These are phyloP conservation scores for Champsocephalus gunnari DNA, from an alignment of 2,797 vertebrate genomes.

Conservation along the genomic window DNA sequence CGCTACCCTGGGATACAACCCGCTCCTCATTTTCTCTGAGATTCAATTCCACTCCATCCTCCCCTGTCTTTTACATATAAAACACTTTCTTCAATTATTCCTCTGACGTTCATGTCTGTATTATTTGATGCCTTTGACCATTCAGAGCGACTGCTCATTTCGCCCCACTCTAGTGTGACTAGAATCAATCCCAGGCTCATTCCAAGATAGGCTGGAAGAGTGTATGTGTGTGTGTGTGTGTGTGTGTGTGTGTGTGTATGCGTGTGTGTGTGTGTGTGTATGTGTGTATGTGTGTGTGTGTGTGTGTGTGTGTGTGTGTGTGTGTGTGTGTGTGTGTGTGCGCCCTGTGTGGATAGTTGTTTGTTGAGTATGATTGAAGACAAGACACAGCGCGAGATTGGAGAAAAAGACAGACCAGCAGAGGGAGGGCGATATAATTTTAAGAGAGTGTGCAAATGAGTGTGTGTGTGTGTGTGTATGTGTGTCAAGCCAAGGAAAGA, in stretches of 20 bases:
- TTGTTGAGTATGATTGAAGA: constrained; percentile 68
- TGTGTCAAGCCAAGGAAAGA: constrained; percentile 24
- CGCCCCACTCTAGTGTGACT: constrained; percentile 73
- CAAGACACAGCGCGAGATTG: constrained; percentile 58
- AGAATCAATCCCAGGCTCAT: constrained; percentile 78
- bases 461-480: constrained; percentile 55
- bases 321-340: constrained; percentile 1
- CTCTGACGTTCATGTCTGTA: constrained; percentile 81
- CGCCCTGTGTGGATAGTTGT: constrained; percentile 50
- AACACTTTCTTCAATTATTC: constrained; percentile 87
- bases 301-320: no score
- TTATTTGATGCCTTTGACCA: constrained; percentile 78
- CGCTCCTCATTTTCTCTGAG: constrained; percentile 78
- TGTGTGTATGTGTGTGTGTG: no score
- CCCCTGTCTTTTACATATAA: constrained; percentile 86
- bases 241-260: no score
- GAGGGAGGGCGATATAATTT: constrained; percentile 54
- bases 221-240: neutral
- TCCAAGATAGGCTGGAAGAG: constrained; percentile 57
- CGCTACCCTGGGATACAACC: constrained; percentile 69
- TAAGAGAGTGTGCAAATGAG: neutral
- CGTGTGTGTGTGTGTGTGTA: no score
- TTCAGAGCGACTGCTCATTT: constrained; percentile 81
- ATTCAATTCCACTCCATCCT: constrained; percentile 83
- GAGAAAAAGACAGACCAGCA: constrained; percentile 45